Base-by-base conservation (phyloP, 2,113 vertebrate genomes). In the Bolborhynchus lineola region DNA sequence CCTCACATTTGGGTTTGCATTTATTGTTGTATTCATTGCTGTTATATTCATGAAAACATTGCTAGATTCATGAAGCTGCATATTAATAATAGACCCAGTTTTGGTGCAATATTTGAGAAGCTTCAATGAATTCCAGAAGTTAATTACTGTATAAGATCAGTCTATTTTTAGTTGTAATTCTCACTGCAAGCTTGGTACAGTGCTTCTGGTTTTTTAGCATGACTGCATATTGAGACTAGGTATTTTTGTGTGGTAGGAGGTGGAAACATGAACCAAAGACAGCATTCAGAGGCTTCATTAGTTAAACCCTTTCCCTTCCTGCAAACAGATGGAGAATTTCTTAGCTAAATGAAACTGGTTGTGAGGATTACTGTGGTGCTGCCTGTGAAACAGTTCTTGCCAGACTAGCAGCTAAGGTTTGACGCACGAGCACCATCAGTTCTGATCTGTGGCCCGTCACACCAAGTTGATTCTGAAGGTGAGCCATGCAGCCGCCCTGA, bases 171-270 rank as follows among this genome's bases (percentile, higher is more conserved):
- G 42, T 12, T 26, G 37, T 7, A n/a, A 1, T 59, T 88, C 53
- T 37, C 13, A 8, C 20, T 12, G 20, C 25, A 81, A 59, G 49
- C 50, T 39, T 52, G 35, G 16, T 5, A 1, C n/a, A 1, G 2
- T 33, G 31, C 11, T 17, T 49, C 29, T 6, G 5, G 9, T 33
- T 46, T 44, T 76, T 76, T 63, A 39, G 29, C 33, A 14, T 60
- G 35, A 35, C 5, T 3, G 4, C 5, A 0, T 71, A 1, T n/a
- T 46, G 47, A 67, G 9, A 41, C 60, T 3, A 13, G n/a, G 13
- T 26, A 2, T 82, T 59, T 74, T 46, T 13, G 13, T 53, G 44
- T 1, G 1, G 15, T 42, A 42, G 20, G 44, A 68, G 46, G 16
- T 2, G 3, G 26, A 47, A 82, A 42, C 6, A 2, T 3, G 35